Percentiles rank a stretch among this genome's conserved stretches.
Conservation (phyloP, 2,888 invertebrate species). For the Clostera curtula region DNA sequence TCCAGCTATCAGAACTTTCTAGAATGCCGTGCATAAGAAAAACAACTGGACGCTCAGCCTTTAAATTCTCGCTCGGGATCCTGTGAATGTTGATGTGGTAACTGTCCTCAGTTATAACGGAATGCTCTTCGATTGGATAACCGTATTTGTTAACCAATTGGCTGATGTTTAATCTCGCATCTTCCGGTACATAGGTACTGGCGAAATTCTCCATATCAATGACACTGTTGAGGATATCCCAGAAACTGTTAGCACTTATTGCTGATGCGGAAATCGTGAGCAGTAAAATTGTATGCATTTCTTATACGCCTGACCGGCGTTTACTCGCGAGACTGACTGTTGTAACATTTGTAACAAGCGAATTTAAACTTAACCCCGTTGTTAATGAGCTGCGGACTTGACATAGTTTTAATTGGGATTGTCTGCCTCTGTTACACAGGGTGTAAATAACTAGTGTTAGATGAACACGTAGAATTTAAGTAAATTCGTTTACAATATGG, state of each 20-base stretch:
- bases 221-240: conserved; percentile 13
- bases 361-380: conserved; percentile 16
- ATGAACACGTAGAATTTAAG: too few relatives aligned
- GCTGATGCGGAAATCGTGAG: conserved; percentile 10
- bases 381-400: conserved; percentile 13
- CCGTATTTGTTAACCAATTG: conserved; percentile 36
- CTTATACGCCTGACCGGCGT: conserved; percentile 7
- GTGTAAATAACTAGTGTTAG: too few relatives aligned
- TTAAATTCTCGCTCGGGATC: conserved; percentile 24
- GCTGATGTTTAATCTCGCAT: conserved; percentile 36
- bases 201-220: conserved; percentile 4
- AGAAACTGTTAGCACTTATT: conserved; percentile 8
- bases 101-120: conserved; percentile 43
- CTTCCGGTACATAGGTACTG: conserved; percentile 20
- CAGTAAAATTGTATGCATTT: conserved; percentile 13
- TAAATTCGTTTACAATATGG: too few relatives aligned
- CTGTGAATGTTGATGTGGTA: conserved; percentile 48
- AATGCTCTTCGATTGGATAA: conserved; percentile 41
- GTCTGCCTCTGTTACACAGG: conserved; percentile 6
- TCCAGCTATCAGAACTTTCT: conserved; percentile 41
- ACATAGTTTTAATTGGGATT: conserved; percentile 12
- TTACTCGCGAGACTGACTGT: conserved; percentile 8
- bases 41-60: conserved; percentile 49
- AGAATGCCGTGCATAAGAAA: conserved; percentile 88
- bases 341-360: conserved; percentile 10